Evolutionary conservation across 1,140 invertebrate genomes (phyloP).

Genomic region (Drosophila bifasciata): DNA sequence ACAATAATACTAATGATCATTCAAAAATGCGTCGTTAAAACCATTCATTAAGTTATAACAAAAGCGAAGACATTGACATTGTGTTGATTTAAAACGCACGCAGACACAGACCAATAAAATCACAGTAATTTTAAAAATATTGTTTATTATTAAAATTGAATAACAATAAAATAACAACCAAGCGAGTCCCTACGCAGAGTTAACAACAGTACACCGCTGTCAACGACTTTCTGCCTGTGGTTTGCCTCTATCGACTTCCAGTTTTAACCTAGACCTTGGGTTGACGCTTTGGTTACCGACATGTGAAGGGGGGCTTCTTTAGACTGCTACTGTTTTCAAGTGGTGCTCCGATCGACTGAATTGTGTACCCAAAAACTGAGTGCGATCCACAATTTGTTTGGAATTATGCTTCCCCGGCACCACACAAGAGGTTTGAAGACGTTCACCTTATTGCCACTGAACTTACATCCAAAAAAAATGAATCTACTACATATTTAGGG

Average conservation of each 20-base stretch:
- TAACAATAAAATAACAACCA: conserved; percentile 13
- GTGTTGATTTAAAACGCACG: conserved; percentile 3
- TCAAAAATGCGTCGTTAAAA: too few relatives aligned
- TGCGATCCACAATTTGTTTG: too few relatives aligned
- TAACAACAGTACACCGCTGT: conserved; percentile 52
- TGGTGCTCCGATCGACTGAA: too few relatives aligned
- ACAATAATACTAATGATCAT: conserved; percentile 34
- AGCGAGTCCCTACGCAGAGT: conserved; percentile 11
- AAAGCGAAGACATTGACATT: conserved; percentile 23
- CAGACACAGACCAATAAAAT: conserved; percentile 19
- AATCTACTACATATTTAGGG: too few relatives aligned
- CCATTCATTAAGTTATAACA: conserved; percentile 47
- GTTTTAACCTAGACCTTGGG: conserved; percentile 67
- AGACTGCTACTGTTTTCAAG: conserved; percentile 18
- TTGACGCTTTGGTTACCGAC: conserved; percentile 3
- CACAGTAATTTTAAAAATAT: conserved; percentile 49
- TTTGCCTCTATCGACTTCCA: conserved; percentile 24
- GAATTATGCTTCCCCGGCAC: too few relatives aligned
- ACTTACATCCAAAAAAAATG: too few relatives aligned
- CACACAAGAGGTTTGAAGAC: too few relatives aligned
- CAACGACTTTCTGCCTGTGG: conserved; percentile 52
- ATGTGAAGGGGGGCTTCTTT: conserved; percentile 5
- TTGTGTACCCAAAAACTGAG: too few relatives aligned
- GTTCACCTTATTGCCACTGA: too few relatives aligned
- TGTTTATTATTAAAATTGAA: conserved; percentile 46